Conservation (phyloP, 2,888 invertebrate genomes). For the Ectobius pallidus region DNA sequence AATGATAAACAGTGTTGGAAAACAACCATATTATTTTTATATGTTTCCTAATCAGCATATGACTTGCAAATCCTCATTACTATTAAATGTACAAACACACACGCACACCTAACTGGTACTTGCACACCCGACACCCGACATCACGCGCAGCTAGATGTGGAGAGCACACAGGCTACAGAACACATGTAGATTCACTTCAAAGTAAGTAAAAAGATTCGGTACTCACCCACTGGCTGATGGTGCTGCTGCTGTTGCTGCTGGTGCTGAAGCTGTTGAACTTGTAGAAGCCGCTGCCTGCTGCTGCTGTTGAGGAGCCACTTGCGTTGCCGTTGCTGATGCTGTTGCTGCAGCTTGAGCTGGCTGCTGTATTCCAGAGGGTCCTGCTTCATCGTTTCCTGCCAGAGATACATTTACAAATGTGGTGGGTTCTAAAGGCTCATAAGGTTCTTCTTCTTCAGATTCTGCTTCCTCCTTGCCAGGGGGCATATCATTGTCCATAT, state of each 20-base stretch:
- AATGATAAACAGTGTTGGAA: too few species aligned
- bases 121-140: background rate
- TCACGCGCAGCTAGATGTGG: background rate
- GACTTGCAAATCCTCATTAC: too few species aligned
- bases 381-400: constrained; percentile 53
- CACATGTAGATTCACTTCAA: constrained; percentile 37
- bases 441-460: constrained; percentile 50
- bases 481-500: constrained; percentile 34
- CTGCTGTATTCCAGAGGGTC: constrained; percentile 54
- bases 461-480: constrained; percentile 40
- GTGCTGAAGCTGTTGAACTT: background rate
- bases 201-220: constrained; percentile 23
- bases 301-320: too few species aligned
- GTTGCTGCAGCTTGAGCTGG: background rate
- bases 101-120: background rate
- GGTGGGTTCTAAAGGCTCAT: constrained; percentile 53
- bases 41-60: too few species aligned
- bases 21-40: too few species aligned
- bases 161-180: constrained; percentile 8
- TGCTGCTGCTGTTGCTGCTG: constrained; percentile 1
- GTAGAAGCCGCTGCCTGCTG: constrained; percentile 6
- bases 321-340: too few species aligned
- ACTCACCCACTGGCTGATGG: constrained; percentile 42
- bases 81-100: too few species aligned
- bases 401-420: constrained; percentile 54